Evolutionary conservation across 2,797 vertebrate genomes (phyloP).

Genomic region (Clarias fuscus): DNA sequence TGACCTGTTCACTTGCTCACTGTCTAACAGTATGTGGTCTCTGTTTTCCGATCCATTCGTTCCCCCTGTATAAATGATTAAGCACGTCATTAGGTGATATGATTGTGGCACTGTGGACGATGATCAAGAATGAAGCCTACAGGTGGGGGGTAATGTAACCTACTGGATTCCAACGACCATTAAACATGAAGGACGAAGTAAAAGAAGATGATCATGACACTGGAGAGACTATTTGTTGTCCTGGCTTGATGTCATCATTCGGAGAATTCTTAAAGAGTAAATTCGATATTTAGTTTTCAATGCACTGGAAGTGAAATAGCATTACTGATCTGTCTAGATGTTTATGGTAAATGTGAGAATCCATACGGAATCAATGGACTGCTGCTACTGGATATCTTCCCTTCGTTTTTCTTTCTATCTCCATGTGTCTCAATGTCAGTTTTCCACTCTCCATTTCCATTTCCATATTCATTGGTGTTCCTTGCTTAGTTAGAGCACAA

Average conservation of each 20-base stretch:
- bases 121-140: no score
- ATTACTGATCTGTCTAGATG: background rate
- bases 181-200: no score
- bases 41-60: conserved; percentile 51
- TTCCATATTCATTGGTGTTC: background rate
- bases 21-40: conserved; percentile 14
- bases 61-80: conserved; percentile 66
- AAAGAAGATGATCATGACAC: no score
- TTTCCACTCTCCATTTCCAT: background rate
- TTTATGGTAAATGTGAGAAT: background rate
- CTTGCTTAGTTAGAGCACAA: background rate
- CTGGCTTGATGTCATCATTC: conserved; percentile 43
- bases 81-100: conserved; percentile 69
- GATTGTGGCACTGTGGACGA: conserved; percentile 46
- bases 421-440: background rate
- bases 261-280: conserved; percentile 19
- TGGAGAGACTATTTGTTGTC: conserved; percentile 23
- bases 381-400: background rate
- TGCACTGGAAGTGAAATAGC: background rate
- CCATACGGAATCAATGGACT: background rate
- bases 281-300: conserved; percentile 8
- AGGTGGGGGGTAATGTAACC: no score
- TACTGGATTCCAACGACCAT: no score
- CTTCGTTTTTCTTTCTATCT: no score
- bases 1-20: background rate